phyloP scores from a whole-genome alignment of 2,888 invertebrate species.

The Baccha elongata region DNA sequence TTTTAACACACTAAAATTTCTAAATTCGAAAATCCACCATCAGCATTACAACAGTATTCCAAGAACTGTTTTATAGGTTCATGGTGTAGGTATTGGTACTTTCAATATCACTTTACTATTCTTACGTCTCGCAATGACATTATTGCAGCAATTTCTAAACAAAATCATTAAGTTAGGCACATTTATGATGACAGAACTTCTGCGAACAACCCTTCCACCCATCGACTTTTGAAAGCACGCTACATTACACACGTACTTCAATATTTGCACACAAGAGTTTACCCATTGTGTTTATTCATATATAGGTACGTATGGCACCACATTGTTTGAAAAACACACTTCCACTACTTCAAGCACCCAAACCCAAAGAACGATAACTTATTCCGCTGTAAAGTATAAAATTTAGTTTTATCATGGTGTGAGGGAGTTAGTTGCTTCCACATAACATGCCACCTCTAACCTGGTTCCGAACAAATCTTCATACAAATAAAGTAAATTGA shows the following conservation, averaged over 20 bases:
- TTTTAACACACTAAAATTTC: not conserved
- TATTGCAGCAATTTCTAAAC: conserved; percentile 61
- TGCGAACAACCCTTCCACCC: not conserved
- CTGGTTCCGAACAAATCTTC: conserved; percentile 48
- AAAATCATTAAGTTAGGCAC: conserved; percentile 63
- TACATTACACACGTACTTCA: conserved; percentile 30
- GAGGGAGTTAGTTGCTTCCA: conserved; percentile 3
- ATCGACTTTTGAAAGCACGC: conserved; percentile 1
- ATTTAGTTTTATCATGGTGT: not conserved
- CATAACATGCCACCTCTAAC: conserved; percentile 31
- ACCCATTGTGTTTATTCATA: not conserved
- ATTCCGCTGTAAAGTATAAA: conserved; percentile 27
- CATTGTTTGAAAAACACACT: conserved; percentile 50
- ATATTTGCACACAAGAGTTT: conserved; percentile 9
- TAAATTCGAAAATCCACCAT: not conserved
- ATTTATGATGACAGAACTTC: conserved; percentile 60
- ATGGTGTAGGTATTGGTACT: not conserved
- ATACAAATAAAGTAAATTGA: conserved; percentile 63
- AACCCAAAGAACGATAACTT: conserved; percentile 47
- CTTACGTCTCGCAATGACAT: conserved; percentile 34
- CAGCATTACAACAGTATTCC: not conserved
- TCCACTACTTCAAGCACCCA: conserved; percentile 22
- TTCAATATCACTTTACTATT: not conserved
- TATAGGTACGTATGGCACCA: conserved; percentile 17
- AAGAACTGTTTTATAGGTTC: not conserved